phyloP scores from a whole-genome alignment of 2,888 invertebrate species.

The Callyntrura sp. region DNA sequence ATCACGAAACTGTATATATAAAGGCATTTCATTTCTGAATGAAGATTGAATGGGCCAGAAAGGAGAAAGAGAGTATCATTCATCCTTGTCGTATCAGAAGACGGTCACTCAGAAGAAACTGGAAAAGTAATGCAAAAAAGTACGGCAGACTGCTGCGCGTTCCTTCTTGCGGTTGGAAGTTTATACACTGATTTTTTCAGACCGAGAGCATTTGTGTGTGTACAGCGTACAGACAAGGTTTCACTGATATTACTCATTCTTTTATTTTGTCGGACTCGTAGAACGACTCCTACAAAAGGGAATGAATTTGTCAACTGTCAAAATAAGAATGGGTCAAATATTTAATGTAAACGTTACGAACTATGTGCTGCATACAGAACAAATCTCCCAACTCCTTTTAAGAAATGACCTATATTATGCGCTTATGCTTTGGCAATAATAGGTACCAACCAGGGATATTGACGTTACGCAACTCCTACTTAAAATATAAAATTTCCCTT shows the following conservation, averaged over 20 bases:
- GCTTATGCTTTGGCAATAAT: no score
- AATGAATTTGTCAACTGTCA: conserved; percentile 57
- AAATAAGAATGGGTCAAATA: conserved; percentile 32
- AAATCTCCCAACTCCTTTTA: not conserved
- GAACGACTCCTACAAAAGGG: conserved; percentile 28
- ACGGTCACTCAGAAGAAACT: not conserved
- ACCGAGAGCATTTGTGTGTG: not conserved
- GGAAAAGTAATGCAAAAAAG: not conserved
- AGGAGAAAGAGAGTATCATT: conserved; percentile 29
- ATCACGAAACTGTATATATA: not conserved
- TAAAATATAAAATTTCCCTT: not conserved
- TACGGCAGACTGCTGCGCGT: not conserved
- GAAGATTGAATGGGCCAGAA: conserved; percentile 20
- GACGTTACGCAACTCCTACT: not conserved
- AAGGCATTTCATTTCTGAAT: conserved; percentile 6
- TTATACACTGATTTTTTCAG: not conserved
- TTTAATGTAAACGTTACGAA: not conserved
- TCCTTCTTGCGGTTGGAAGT: no score
- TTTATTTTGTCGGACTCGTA: not conserved
- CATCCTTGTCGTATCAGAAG: conserved; percentile 6
- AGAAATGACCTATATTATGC: no score
- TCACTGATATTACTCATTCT: not conserved
- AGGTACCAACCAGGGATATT: no score
- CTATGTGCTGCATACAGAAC: not conserved
- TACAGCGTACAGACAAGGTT: not conserved